Base-by-base conservation (phyloP, 2,113 vertebrate genomes). In the Peucedramus taeniatus region DNA sequence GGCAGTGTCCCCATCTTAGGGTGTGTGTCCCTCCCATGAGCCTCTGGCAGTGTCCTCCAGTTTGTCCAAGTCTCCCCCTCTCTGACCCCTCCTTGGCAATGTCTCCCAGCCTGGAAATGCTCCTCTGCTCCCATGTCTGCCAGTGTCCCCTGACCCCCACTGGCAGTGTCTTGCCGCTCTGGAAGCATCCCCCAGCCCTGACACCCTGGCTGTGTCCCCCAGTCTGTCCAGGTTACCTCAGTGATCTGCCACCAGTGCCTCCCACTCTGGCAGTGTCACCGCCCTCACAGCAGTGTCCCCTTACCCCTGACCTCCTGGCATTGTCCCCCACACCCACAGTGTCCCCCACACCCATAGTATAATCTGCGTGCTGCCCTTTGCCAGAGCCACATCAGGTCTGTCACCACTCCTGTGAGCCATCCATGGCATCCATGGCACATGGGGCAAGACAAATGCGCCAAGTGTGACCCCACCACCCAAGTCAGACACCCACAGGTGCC, bases 261-360 rank as follows among this genome's bases (percentile, higher is more conserved):
- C 21, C 11, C 27, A 39, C 23, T n/a, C 23, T n/a, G 63, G 30
- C 66, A 44, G 18, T 61, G 42, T 22, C 40, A 35, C 27, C 0
- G 0, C 7, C n/a, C 33, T 30, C 33, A 14, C 0, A 0, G 19
- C 35, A 60, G 11, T 45, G 50, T 59, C 23, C 15, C 42, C 39
- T 71, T 30, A 31, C 31, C 35, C 17, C n/a, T 60, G n/a, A 63
- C 24, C 21, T 23, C 39, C 13, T 61, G 72, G 44, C 44, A 75
- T 22, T 37, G 59, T 90, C n/a, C 20, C 33, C 15, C 26, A 57
- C 61, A 9, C 8, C 11, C 13, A 20, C 57, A 45, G n/a, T 70
- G 68, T 72, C 40, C 31, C 33, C 17, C 26, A 61, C 57, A 7
- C 7, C 21, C 53, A 9, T 12, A 50, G 11, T 63, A 9, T 37